A percentile compares a stretch with the other conserved stretches of the same genome.
phyloP scores from a whole-genome alignment of 23 tunicate species.

The Ciona savignyi region DNA sequence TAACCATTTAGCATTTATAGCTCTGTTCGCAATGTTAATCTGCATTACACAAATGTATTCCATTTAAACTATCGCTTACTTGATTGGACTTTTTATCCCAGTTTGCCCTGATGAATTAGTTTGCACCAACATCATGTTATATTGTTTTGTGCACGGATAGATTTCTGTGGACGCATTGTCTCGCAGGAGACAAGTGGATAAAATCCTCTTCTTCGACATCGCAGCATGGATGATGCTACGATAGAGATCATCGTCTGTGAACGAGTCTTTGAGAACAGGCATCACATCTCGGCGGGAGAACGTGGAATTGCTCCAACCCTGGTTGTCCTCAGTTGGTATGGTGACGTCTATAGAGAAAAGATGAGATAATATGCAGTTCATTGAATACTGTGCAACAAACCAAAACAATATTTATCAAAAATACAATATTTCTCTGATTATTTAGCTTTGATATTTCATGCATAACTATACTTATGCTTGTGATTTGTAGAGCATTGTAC shows the following conservation, averaged over 20 bases:
- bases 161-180: not conserved
- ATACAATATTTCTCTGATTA: no score
- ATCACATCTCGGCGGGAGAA: slow-evolving; percentile 7
- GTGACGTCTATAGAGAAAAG: slow-evolving; percentile 6
- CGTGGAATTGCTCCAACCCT: slow-evolving; percentile 7
- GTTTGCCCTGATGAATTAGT: not conserved
- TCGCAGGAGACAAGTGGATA: slow-evolving; percentile 11
- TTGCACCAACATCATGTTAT: not conserved
- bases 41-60: no score
- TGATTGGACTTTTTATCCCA: not conserved
- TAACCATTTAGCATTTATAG: no score
- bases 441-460: no score
- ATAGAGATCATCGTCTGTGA: not conserved
- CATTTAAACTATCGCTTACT: no score
- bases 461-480: no score
- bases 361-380: no score
- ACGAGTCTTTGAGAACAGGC: not conserved
- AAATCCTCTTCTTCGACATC: slow-evolving; percentile 15
- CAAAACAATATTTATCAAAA: no score
- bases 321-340: slow-evolving; percentile 17
- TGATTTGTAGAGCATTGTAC: no score
- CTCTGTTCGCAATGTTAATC: no score
- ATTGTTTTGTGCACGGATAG: not conserved
- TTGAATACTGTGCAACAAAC: no score
- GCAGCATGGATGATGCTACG: slow-evolving; percentile 16